Base-by-base conservation (phyloP, 1,140 invertebrate genomes). In the Thalassaphorura encarpata region DNA sequence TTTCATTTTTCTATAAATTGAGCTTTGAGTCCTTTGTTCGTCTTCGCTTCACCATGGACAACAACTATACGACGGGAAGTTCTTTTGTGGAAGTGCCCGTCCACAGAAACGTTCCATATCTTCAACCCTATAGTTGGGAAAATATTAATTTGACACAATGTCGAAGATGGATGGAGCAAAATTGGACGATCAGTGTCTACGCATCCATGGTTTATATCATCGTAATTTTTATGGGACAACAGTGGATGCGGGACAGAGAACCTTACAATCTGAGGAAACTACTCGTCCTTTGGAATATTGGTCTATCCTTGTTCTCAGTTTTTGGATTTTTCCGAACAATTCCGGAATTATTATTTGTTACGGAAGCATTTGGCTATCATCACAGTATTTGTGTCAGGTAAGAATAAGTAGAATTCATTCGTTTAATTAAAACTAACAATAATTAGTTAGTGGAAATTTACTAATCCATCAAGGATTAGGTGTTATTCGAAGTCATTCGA, bases 181-280 rank as follows among this genome's bases (percentile, higher is more conserved):
- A 97, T 72, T 98, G 94, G 94, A 88, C 86, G 36, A 82, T 85
- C 68, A 88, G 87, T 42, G 89, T 97, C 71, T 92, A 89, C 68
- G 89, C 87, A 70, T 84, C 88, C 45, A 85, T 83, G 53, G 75
- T 91, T 57, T 99, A 99, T 69, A 87, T 99, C 80, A 76, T 93
- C 19, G 74, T 93, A 29, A 90, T 99, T 68, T 97, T 95, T 72
- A 84, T 83, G 52, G 89, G 90, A 23, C 89, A 95, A 72, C 80
- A 84, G 66, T 86, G 85, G 65, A 99, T 99, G 96, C 81, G 87
- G 66, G 84, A 82, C 67, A 79, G 94, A 62, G 82, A 84, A 40
- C 83, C 84, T 68, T 97, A 89, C 73, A 83, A 94, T 69, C 74
- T 99, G 8, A 77, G 88, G 59, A 81, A 85, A 21, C 80, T 85